A percentile compares a stretch with the other conserved stretches of the same genome.
phyloP scores from a whole-genome alignment of 2,797 vertebrate species.

The Spondyliosoma cantharus region DNA sequence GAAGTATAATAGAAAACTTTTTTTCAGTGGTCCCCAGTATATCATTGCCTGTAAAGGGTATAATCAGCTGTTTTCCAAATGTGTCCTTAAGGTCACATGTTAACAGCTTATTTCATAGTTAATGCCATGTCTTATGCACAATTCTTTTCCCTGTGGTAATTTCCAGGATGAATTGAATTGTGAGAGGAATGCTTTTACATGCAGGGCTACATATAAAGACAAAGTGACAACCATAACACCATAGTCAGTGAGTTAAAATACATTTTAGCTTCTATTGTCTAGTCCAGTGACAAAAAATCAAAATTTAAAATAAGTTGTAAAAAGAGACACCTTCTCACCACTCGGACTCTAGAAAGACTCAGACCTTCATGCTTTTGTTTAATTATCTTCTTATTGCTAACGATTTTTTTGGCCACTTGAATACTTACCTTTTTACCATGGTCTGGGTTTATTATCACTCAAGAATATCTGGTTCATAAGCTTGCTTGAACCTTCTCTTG shows the following conservation, averaged over 20 bases:
- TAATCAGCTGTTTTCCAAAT: neutral
- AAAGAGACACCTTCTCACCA: neutral
- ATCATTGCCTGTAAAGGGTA: neutral
- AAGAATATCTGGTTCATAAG: neutral
- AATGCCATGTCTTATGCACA: neutral
- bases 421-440: too few species aligned
- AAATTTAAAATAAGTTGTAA: neutral
- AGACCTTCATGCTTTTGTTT: neutral
- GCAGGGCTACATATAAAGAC: neutral
- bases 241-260: neutral
- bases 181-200: neutral
- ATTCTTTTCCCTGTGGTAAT: neutral
- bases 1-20: neutral
- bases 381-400: neutral
- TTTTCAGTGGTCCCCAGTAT: neutral
- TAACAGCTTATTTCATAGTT: neutral
- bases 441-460: neutral
- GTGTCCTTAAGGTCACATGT: neutral
- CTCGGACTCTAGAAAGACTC: neutral
- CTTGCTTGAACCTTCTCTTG: neutral
- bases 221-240: neutral
- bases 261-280: too few species aligned
- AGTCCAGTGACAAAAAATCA: neutral
- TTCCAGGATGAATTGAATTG: neutral
- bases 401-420: neutral